These are phyloP conservation scores for Geophilus truncorum DNA, from an alignment of 2,888 invertebrate genomes.

Conservation along the genomic window DNA sequence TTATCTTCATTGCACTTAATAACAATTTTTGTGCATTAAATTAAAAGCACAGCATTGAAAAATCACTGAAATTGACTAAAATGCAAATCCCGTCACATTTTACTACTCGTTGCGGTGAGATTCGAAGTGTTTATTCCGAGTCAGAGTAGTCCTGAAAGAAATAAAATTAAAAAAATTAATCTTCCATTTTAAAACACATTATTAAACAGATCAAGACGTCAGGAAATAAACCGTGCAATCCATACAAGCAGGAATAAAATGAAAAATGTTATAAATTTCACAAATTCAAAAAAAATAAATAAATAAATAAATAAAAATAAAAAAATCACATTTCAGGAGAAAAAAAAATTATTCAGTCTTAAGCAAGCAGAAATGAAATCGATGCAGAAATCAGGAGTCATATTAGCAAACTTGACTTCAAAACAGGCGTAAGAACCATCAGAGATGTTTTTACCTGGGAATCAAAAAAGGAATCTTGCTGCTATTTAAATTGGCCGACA, in stretches of 20 bases:
- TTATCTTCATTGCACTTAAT: background rate
- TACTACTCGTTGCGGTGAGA: background rate
- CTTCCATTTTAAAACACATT: background rate
- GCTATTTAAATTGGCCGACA: slow-evolving; percentile 4
- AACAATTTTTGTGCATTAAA: background rate
- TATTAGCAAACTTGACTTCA: background rate
- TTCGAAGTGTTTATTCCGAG: background rate
- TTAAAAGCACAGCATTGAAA: background rate
- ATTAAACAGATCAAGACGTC: background rate
- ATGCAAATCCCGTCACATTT: background rate
- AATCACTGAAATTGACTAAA: background rate
- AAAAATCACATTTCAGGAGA: background rate
- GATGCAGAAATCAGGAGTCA: slow-evolving; percentile 20
- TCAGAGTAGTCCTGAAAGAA: background rate
- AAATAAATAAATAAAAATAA: background rate
- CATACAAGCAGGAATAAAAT: slow-evolving; percentile 1
- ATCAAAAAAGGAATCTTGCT: slow-evolving; percentile 32
- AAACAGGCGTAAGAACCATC: slow-evolving; percentile 10
- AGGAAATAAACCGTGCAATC: background rate
- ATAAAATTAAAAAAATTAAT: background rate
- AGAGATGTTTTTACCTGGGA: slow-evolving; percentile 28
- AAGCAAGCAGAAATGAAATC: slow-evolving; percentile 18
- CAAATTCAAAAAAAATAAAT: background rate
- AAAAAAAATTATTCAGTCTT: background rate
- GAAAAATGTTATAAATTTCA: background rate